Evolutionary conservation across 1,140 invertebrate species (phyloP).

Genomic region (Lerema accius): DNA sequence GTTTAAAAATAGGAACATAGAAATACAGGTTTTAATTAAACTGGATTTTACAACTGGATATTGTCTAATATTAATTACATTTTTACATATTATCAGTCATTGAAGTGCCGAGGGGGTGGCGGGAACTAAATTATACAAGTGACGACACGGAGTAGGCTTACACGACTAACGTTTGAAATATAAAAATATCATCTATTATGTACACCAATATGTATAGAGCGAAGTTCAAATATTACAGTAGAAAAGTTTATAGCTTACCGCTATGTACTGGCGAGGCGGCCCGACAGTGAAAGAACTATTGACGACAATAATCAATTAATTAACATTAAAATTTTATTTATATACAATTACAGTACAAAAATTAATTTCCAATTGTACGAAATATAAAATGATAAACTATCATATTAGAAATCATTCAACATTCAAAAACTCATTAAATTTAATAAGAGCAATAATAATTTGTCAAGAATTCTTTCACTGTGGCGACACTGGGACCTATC

Average conservation of each 20-base stretch:
- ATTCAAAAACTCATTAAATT: too few relatives aligned
- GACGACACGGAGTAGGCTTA: conserved; percentile 17
- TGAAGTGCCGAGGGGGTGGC: background rate
- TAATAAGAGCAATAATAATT: too few relatives aligned
- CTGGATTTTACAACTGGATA: conserved; percentile 22
- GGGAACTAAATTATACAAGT: conserved; percentile 1
- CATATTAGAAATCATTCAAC: too few relatives aligned
- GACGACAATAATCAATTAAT: background rate
- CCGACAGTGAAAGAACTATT: background rate
- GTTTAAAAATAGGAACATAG: conserved; percentile 17
- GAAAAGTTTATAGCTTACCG: conserved; percentile 15
- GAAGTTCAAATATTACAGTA: conserved; percentile 24
- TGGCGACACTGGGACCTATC: background rate
- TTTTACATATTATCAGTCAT: conserved; percentile 22
- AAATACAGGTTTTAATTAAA: conserved; percentile 13
- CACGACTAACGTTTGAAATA: conserved; percentile 22
- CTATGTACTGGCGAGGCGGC: conserved; percentile 7
- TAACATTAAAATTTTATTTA: conserved; percentile 1
- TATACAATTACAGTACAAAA: background rate
- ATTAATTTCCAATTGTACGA: background rate
- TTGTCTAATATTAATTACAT: conserved; percentile 28
- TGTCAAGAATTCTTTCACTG: background rate
- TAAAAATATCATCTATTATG: conserved; percentile 28
- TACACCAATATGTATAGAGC: conserved; percentile 22
- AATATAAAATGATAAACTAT: background rate